Percentiles rank a stretch among this genome's conserved stretches.
These are phyloP conservation scores for Drosophila mercatorum DNA, from an alignment of 2,888 invertebrate species.

Conservation along the genomic window DNA sequence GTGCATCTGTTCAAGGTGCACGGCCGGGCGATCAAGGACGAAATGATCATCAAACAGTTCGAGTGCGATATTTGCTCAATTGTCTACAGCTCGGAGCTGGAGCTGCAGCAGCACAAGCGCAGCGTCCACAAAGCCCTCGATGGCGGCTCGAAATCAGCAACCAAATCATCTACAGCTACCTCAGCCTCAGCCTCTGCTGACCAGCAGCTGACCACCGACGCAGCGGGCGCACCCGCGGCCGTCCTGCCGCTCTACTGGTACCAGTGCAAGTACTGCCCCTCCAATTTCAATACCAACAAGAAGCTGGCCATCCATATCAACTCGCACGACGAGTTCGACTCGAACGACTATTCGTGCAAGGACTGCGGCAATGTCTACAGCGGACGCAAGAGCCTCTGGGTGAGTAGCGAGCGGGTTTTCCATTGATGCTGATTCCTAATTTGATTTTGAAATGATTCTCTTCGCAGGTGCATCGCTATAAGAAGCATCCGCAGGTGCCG, in stretches of 20 bases:
- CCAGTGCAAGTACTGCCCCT: slow-evolving; percentile 85
- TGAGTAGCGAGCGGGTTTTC: slow-evolving; percentile 43
- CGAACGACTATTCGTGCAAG: slow-evolving; percentile 84
- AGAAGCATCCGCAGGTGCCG: slow-evolving; percentile 84
- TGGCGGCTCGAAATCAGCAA: slow-evolving; percentile 8
- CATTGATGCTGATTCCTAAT: too few relatives aligned
- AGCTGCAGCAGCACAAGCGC: slow-evolving; percentile 82
- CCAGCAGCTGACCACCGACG: slow-evolving; percentile 26
- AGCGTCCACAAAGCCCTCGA: slow-evolving; percentile 76
- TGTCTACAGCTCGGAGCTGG: slow-evolving; percentile 82
- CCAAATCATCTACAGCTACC: slow-evolving; percentile 35
- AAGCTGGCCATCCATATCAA: slow-evolving; percentile 85
- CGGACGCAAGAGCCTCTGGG: slow-evolving; percentile 85
- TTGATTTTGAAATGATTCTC: too few relatives aligned
- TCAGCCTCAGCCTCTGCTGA: neutral
- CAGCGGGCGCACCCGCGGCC: slow-evolving; percentile 10
- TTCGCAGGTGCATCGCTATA: slow-evolving; percentile 83
- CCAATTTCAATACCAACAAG: slow-evolving; percentile 85
- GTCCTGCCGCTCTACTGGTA: slow-evolving; percentile 82
- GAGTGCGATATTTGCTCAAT: slow-evolving; percentile 84
- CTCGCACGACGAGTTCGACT: slow-evolving; percentile 84
- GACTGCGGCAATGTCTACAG: slow-evolving; percentile 85
- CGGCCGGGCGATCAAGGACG: slow-evolving; percentile 81
- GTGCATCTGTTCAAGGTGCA: slow-evolving; percentile 85
- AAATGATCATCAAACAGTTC: slow-evolving; percentile 83